Base-by-base conservation (phyloP, 1,140 invertebrate species). In the Drosophila truncata region DNA sequence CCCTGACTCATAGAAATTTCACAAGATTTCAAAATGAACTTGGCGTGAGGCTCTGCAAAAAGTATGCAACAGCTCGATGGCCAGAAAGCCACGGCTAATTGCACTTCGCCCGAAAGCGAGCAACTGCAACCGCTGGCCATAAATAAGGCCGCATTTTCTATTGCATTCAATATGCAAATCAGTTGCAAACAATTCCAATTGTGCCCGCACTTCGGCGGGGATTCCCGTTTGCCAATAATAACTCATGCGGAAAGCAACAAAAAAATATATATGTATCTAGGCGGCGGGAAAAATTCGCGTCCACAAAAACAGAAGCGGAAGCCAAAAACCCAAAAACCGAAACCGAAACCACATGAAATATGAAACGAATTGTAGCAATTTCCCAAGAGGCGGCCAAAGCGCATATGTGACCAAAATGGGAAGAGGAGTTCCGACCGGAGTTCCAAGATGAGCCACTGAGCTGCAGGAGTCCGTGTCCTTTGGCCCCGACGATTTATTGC, bases 341-440 rank as follows among this genome's bases (percentile, higher is more conserved):
- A 69, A 35, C 66, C 64, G 66, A 72, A 74, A 70, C 78, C 82
- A 62, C 67, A 87, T 90, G 73, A 88, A 90, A 88, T 88, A 90
- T 88, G 80, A 84, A 88, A 90, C 80, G 75, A 84, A 90, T 90
- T 90, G 85, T 72, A 72, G 85, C 84, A 84, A 88, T 88, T 90
- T 88, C 73, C 84, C 72, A 71, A 78, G 63, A 80, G 80, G 65
- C 80, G 42, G 62, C 77, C 44, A 66, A 76, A 72, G 74, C 73
- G 55, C 74, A 88, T 84, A 88, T 88, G 84, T 74, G 85, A 90
- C 84, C 78, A 58, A 61, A n/a, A 44, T 35, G 35, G 33, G 42
- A 16, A 57, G 16, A 23, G 11, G 58, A 66, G 57, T 44, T 41
- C 46, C 20, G 16, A 37, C 52, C 47, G 4, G 46, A 65, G 57